A percentile compares a stretch with the other conserved stretches of the same genome.
Evolutionary conservation across 2,888 invertebrate species (phyloP).

Genomic region (Macrostomum cliftonense): DNA sequence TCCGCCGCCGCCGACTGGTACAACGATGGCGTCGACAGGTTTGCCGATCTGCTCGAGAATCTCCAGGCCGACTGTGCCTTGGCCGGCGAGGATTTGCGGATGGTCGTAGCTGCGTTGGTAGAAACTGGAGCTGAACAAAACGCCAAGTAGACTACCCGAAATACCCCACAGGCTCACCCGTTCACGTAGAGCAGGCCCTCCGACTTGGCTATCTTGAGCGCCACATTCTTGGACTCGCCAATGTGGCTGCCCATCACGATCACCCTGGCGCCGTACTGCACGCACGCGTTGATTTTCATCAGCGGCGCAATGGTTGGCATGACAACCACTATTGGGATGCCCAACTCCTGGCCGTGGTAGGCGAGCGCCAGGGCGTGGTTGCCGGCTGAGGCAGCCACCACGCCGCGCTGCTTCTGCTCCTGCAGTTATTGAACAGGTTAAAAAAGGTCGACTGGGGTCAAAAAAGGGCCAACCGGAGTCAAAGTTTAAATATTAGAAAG

Average conservation of each 20-base stretch:
- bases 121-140: background rate
- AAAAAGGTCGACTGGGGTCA: background rate
- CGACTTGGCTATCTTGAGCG: constrained; percentile 55
- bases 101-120: constrained; percentile 58
- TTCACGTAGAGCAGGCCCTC: constrained; percentile 61
- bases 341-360: constrained; percentile 55
- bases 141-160: background rate
- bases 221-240: constrained; percentile 61
- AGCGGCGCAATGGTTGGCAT: constrained; percentile 85
- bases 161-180: constrained; percentile 57
- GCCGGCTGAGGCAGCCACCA: constrained; percentile 77
- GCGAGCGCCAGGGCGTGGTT: constrained; percentile 73
- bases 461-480: too few species aligned
- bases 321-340: constrained; percentile 51
- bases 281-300: constrained; percentile 78
- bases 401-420: constrained; percentile 54
- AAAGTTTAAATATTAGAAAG: too few species aligned
- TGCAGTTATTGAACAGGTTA: constrained; percentile 16
- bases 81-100: constrained; percentile 80
- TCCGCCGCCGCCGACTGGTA: constrained; percentile 85
- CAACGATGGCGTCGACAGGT: constrained; percentile 60
- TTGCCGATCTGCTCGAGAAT: constrained; percentile 70
- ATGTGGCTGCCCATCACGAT: constrained; percentile 63
- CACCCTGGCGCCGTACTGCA: constrained; percentile 62
- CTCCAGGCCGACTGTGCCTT: constrained; percentile 78